Base-by-base conservation (phyloP, 2,797 vertebrate species). In the Enteromius thamalakanensis region DNA sequence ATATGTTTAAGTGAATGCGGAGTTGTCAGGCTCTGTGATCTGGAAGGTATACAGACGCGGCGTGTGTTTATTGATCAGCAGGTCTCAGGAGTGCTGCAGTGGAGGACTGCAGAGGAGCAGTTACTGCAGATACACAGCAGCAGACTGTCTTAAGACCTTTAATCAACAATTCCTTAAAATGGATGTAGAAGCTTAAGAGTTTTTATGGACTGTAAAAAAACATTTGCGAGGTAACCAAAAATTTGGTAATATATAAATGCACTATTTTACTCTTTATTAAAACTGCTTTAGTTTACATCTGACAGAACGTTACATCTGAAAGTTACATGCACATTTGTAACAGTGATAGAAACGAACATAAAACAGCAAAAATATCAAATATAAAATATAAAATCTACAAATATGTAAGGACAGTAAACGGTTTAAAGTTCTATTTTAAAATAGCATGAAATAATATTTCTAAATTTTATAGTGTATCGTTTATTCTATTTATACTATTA, bases 71-170 rank as follows among this genome's bases (percentile, higher is more conserved):
- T 71, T 82, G 84, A 81, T 84, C 81, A 58, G 69, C 55, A 26
- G 75, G 75, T 81, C 64, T 75, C 84, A 49, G 65, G 62, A 82
- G 72, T 55, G 69, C 79, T 86, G 84, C 81, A 82, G 86, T 75
- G 26, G 37, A 78, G 34, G 60, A 49, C 79, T 83, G 86, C 79
- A 23, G 70, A 69, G 60, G 62, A 49, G 17, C 82, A 84, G 34
- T 60, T 60, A 6, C 81, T 70, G 60, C 17, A 47, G 40, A 29
- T 74, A 21, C n/a, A 23, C 21, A 23, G 53, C 53, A 23, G 55
- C n/a, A 23, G 55, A 26, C 26, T 26, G 26, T 26, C 26, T 26
- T 26, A 34, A 23, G 19, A 6, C 49, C 9, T 49, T 51, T 6
- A 32, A 12, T 49, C 58, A 55, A 55, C 49, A 14, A 12, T 26